phyloP scores from a whole-genome alignment of 2,113 vertebrate genomes.

The Neogale vison region DNA sequence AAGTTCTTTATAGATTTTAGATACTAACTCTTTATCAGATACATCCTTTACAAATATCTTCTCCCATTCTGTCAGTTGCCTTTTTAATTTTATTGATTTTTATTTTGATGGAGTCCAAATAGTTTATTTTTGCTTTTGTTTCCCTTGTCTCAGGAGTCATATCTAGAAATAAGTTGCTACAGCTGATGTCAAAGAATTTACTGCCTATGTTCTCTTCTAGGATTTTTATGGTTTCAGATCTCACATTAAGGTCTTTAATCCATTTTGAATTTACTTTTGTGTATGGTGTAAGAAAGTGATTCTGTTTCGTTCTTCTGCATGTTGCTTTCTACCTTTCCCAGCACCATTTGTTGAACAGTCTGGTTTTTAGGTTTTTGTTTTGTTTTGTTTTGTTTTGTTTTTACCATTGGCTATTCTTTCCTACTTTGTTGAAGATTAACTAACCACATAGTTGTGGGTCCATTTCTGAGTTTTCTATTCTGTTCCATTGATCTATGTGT shows the following conservation, averaged over 20 bases:
- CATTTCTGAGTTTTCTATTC: not conserved
- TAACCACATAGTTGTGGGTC: not conserved
- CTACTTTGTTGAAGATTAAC: not conserved
- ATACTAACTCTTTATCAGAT: not conserved
- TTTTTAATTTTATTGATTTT: not conserved
- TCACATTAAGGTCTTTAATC: not conserved
- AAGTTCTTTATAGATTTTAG: not conserved
- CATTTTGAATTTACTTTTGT: not conserved
- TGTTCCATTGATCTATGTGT: not conserved
- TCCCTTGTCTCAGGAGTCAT: not conserved
- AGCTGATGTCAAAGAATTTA: not conserved
- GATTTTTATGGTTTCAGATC: not conserved
- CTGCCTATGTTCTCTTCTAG: not conserved
- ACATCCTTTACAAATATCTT: not conserved
- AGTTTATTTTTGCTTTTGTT: not conserved
- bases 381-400: too few relatives aligned
- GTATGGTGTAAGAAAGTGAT: not conserved
- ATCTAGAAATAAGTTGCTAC: not conserved
- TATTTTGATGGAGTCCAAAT: not conserved
- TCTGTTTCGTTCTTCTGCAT: not conserved
- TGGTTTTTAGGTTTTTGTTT: not conserved
- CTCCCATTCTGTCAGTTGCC: not conserved
- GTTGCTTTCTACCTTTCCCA: not conserved
- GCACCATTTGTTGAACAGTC: not conserved
- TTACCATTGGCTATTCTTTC: not conserved